Conservation (phyloP, 2,888 invertebrate genomes). For the Ophioninae sp. region DNA sequence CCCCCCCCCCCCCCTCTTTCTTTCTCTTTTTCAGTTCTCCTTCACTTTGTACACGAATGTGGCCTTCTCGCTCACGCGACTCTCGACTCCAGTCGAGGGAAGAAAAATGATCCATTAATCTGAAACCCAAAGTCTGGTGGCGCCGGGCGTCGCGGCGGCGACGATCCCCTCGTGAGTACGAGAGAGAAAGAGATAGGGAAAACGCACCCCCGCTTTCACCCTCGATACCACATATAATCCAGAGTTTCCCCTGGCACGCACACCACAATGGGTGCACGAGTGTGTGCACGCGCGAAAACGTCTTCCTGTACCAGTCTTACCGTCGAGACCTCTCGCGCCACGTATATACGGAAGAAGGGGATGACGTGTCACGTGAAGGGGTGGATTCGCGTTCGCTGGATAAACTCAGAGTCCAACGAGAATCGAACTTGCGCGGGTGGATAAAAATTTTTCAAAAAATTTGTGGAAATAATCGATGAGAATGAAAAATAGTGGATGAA, state of each 20-base stretch:
- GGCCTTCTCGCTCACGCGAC: conserved; percentile 52
- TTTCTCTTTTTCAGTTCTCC: conserved; percentile 21
- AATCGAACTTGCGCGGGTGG: not conserved
- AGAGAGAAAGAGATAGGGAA: conserved; percentile 21
- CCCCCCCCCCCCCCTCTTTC: not conserved
- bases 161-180: conserved; percentile 55
- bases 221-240: conserved; percentile 44
- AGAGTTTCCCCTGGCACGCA: conserved; percentile 25
- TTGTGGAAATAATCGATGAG: not conserved
- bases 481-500: conserved; percentile 8
- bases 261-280: conserved; percentile 67
- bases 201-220: conserved; percentile 36
- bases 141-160: conserved; percentile 84
- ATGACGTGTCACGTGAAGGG: conserved; percentile 50
- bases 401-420: conserved; percentile 6
- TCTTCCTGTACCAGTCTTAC: conserved; percentile 38
- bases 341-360: conserved; percentile 34
- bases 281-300: conserved; percentile 33
- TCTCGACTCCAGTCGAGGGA: conserved; percentile 79
- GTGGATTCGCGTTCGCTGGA: conserved; percentile 9
- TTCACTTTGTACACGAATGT: conserved; percentile 23
- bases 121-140: conserved; percentile 90
- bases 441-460: conserved; percentile 16
- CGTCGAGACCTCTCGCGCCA: conserved; percentile 31
- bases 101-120: conserved; percentile 93